A percentile compares a stretch with the other conserved stretches of the same genome.
phyloP scores from a whole-genome alignment of 2,113 vertebrate genomes.

The Oceanodroma tethys region DNA sequence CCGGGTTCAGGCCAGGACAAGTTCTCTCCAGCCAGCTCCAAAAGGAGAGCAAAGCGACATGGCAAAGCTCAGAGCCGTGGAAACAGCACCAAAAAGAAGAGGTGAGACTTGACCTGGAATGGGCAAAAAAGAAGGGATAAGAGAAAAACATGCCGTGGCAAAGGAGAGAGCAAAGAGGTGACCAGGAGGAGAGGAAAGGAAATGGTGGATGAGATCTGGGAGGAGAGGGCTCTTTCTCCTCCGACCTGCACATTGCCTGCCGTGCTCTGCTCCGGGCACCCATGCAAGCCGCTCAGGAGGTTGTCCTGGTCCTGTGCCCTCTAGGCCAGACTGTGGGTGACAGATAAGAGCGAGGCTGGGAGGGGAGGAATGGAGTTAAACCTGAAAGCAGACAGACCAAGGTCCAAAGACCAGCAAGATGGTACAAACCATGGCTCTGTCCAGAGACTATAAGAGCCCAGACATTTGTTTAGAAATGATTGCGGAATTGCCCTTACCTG shows the following conservation, averaged over 20 bases:
- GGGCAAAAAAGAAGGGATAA: not conserved
- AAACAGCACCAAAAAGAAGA: not conserved
- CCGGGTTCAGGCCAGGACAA: not conserved
- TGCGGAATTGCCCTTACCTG: not conserved
- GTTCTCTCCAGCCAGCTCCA: not conserved
- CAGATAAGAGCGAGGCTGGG: not conserved
- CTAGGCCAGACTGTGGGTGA: not conserved
- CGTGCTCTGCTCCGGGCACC: not conserved
- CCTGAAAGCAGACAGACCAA: not conserved
- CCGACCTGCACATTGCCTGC: not conserved
- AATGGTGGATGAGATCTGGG: not conserved
- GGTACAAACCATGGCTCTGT: not conserved
- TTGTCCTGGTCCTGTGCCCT: not conserved
- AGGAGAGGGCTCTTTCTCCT: not conserved
- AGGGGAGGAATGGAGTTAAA: not conserved
- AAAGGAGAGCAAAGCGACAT: not conserved
- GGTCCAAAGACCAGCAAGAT: not conserved
- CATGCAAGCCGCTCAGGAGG: not conserved
- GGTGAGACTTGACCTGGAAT: not conserved
- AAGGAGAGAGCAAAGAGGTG: not conserved
- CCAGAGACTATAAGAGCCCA: not conserved
- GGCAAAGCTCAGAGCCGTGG: not conserved
- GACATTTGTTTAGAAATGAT: not conserved
- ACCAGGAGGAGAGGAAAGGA: not conserved
- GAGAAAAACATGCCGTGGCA: not conserved